These are phyloP conservation scores for Cataglyphis rosenhaueri DNA, from an alignment of 2,888 invertebrate genomes.

Conservation along the genomic window DNA sequence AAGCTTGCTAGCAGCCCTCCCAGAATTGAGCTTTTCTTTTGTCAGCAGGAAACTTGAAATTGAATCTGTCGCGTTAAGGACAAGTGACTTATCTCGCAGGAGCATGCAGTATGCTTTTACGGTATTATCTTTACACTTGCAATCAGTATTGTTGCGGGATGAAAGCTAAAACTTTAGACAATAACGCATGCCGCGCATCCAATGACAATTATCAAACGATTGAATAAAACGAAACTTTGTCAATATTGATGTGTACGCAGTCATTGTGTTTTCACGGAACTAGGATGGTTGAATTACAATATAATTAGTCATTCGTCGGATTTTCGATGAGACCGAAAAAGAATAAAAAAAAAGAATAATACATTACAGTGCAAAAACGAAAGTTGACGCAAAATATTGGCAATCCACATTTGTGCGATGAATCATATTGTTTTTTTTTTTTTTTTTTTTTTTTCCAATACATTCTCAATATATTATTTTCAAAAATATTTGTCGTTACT, in stretches of 20 bases:
- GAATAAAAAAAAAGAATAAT: not conserved
- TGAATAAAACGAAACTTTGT: constrained; percentile 31
- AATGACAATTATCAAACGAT: constrained; percentile 45
- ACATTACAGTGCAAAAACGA: not conserved
- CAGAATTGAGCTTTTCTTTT: constrained; percentile 16
- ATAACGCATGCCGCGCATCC: constrained; percentile 1
- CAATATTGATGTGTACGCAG: constrained; percentile 2
- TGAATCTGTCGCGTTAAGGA: constrained; percentile 31
- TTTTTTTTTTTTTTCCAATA: not conserved
- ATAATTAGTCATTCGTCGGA: not conserved
- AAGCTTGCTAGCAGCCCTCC: constrained; percentile 2
- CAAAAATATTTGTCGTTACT: not conserved
- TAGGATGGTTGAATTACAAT: not conserved
- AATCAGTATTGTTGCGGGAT: constrained; percentile 30
- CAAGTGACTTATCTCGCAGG: constrained; percentile 47
- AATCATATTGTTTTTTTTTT: not conserved
- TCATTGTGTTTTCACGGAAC: not conserved
- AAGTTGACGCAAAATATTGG: constrained; percentile 12
- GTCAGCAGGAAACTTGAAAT: constrained; percentile 42
- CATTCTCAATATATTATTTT: not conserved
- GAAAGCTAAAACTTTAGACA: constrained; percentile 8
- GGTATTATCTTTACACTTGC: constrained; percentile 23
- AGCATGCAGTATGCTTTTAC: constrained; percentile 35
- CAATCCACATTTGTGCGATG: not conserved
- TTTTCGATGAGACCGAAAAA: not conserved